Conservation (phyloP, 1,140 invertebrate genomes). For the Chionoecetes opilio region DNA sequence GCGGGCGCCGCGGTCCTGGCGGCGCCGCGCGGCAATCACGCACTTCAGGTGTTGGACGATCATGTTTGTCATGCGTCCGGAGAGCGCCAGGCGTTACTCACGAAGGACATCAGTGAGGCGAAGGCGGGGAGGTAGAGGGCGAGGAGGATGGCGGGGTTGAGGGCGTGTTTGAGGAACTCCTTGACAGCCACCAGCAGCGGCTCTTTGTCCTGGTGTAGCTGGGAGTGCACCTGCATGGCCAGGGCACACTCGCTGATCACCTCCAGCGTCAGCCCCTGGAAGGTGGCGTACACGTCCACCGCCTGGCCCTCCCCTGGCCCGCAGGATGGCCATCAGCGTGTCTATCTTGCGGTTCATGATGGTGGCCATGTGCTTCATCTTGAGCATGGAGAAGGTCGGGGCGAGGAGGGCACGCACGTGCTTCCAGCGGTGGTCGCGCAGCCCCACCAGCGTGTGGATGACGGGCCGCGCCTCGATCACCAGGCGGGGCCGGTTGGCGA, state of each 20-base stretch:
- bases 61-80: conserved; percentile 83
- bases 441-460: conserved; percentile 82
- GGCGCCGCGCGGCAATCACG: conserved; percentile 82
- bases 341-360: conserved; percentile 83
- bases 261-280: conserved; percentile 84
- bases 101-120: conserved; percentile 81
- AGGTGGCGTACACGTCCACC: conserved; percentile 81
- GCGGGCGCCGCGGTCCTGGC: conserved; percentile 64
- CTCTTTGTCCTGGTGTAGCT: conserved; percentile 84
- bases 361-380: conserved; percentile 84
- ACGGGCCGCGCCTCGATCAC: conserved; percentile 82
- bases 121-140: conserved; percentile 83
- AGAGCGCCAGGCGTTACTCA: conserved; percentile 82
- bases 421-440: conserved; percentile 85
- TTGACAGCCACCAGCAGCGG: conserved; percentile 82
- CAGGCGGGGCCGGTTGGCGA: conserved; percentile 82
- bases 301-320: conserved; percentile 75
- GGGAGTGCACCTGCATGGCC: conserved; percentile 84
- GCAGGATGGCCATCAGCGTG: conserved; percentile 81
- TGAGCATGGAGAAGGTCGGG: conserved; percentile 85
- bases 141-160: conserved; percentile 82
- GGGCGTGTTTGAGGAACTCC: conserved; percentile 83
- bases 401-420: conserved; percentile 84
- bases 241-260: conserved; percentile 85
- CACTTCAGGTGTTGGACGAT: conserved; percentile 82